These are phyloP conservation scores for Phyllotreta striolata DNA, from an alignment of 2,888 invertebrate species.

Conservation along the genomic window DNA sequence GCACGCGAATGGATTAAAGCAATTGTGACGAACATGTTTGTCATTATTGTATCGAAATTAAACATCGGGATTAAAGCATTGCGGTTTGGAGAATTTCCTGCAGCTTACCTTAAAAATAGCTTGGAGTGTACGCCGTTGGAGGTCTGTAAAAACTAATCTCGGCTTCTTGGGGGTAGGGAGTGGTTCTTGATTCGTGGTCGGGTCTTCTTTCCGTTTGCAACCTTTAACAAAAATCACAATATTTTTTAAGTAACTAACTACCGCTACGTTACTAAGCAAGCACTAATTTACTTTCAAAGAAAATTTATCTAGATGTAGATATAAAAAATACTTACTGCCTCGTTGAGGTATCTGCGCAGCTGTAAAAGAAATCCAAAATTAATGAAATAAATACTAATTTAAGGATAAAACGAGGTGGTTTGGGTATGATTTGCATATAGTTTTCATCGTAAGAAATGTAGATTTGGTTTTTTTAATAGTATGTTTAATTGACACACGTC, in stretches of 20 bases:
- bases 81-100: not conserved
- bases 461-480: too few relatives aligned
- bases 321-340: conserved; percentile 77
- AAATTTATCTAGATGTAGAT: conserved; percentile 24
- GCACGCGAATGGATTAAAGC: too few relatives aligned
- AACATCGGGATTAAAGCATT: not conserved
- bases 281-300: conserved; percentile 9
- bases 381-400: conserved; percentile 18
- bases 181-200: conserved; percentile 78
- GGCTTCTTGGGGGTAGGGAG: conserved; percentile 98
- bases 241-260: conserved; percentile 26
- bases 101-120: conserved; percentile 96
- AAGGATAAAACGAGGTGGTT: not conserved
- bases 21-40: too few relatives aligned
- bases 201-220: conserved; percentile 96
- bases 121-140: conserved; percentile 99
- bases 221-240: conserved; percentile 63
- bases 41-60: not conserved
- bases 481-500: too few relatives aligned
- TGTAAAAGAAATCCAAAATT: conserved; percentile 68
- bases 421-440: too few relatives aligned
- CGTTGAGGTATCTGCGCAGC: conserved; percentile 90
- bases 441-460: too few relatives aligned
- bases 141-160: conserved; percentile 99
- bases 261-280: conserved; percentile 11